Evolutionary conservation across 2,888 invertebrate species (phyloP).

Genomic region (Limnephilus rhombicus): DNA sequence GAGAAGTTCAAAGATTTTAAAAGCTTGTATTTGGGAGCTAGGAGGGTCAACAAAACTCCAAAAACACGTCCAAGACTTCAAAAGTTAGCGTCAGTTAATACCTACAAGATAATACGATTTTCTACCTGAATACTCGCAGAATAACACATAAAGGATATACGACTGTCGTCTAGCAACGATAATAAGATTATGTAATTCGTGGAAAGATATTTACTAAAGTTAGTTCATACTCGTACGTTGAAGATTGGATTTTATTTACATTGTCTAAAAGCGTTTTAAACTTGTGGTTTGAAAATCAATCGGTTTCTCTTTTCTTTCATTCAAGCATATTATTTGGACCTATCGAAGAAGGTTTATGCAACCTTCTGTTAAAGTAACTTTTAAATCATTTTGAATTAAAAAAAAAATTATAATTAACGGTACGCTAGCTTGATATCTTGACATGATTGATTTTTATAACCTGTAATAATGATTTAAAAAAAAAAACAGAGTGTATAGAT

Average conservation of each 20-base stretch:
- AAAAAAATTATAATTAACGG: too few relatives aligned
- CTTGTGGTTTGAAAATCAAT: too few relatives aligned
- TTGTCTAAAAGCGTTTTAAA: not conserved
- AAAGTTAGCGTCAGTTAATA: not conserved
- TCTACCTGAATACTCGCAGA: not conserved
- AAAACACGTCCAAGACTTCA: not conserved
- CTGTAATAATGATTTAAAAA: too few relatives aligned
- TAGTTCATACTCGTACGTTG: not conserved
- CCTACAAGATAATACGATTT: not conserved
- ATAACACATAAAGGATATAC: not conserved
- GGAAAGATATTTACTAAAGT: not conserved
- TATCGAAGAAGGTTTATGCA: not conserved
- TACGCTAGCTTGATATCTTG: too few relatives aligned
- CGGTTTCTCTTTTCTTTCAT: not conserved
- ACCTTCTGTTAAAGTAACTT: not conserved
- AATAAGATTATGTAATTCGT: not conserved
- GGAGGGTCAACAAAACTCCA: not conserved
- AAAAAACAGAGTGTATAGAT: too few relatives aligned
- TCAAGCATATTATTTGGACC: not conserved
- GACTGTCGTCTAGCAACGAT: not conserved
- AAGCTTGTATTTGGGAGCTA: constrained; percentile 5
- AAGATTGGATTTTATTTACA: not conserved
- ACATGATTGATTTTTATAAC: too few relatives aligned
- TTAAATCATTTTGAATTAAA: too few relatives aligned
- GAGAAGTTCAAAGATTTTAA: not conserved